Base-by-base conservation (phyloP, 2,797 vertebrate species). In the Typhlichthys eigenmanni region DNA sequence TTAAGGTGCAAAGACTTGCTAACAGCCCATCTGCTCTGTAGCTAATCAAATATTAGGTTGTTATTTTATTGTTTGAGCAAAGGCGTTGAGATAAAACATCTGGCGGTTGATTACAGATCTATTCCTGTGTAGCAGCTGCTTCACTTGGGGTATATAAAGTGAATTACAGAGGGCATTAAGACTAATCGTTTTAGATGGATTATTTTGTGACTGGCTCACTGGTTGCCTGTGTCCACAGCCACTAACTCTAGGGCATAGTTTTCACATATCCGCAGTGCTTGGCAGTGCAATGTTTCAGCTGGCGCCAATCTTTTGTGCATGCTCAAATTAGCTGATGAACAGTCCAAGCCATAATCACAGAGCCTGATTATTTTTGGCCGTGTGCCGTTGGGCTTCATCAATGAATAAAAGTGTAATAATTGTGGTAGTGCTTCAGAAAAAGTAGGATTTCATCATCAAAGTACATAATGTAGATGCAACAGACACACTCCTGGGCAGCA, bases 81-180 rank as follows among this genome's bases (percentile, higher is more conserved):
- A 74, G 59, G 6, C 64, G 77, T 76, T 54, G 47, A 62, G 60
- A 60, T 73, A 60, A 84, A 85, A 83, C 83, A 79, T 81, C 74
- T 77, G 79, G 70, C 68, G 68, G 63, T 45, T 85, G 66, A 88
- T 88, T 79, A 82, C 58, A 83, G 68, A 85, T 64, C 55, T 52
- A 47, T 74, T 83, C 53, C 45, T 50, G 32, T 51, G 60, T 50
- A 84, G 85, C 82, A 86, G 74, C 85, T 88, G 87, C 74, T 80
- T 80, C 43, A 72, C 67, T 64, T 66, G 68, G 45, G 47, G 46
- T 16, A 66, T 70, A 38, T 79, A 71, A 76, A 72, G 55, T 55
- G 59, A 80, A 80, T 78, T 75, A 69, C 62, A 79, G 66, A 60
- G 46, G 71, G 62, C 66, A 75, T 79, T 71, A 68, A 58, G 62